These are phyloP conservation scores for Protonemura montana DNA, from an alignment of 2,888 invertebrate species.

Conservation along the genomic window DNA sequence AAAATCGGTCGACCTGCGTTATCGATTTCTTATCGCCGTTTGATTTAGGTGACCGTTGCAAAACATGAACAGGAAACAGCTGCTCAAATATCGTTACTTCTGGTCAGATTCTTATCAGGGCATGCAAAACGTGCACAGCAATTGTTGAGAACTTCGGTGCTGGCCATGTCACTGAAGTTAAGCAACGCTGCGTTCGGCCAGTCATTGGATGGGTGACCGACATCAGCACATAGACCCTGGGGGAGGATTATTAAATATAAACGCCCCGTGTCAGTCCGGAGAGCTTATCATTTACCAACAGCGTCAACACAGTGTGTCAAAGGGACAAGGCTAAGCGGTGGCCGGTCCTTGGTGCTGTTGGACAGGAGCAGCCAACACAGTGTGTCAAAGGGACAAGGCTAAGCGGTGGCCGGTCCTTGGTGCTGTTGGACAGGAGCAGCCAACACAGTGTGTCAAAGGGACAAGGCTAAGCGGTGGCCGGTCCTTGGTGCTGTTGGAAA, in stretches of 20 bases:
- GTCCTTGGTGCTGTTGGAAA: no score
- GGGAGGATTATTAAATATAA: neutral
- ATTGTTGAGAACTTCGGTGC: neutral
- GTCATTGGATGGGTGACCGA: neutral
- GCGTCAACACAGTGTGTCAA: no score
- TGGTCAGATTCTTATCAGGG: neutral
- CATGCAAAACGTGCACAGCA: neutral
- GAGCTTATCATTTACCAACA: no score
- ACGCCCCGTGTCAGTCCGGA: no score
- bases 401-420: no score
- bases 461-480: no score
- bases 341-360: no score
- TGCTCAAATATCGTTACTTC: neutral
- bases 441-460: no score
- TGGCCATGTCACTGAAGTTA: neutral
- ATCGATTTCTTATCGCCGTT: neutral
- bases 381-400: no score
- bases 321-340: no score
- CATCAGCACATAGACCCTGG: neutral
- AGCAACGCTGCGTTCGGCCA: neutral
- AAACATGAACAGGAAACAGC: neutral
- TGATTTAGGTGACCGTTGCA: neutral
- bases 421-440: no score
- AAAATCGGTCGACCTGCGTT: neutral
- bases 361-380: no score